Evolutionary conservation across 92 coral and sea anemone genomes (phyloP), one percentile per base, ranked within the genome.

Genomic region (Plumapathes pennacea): DNA sequence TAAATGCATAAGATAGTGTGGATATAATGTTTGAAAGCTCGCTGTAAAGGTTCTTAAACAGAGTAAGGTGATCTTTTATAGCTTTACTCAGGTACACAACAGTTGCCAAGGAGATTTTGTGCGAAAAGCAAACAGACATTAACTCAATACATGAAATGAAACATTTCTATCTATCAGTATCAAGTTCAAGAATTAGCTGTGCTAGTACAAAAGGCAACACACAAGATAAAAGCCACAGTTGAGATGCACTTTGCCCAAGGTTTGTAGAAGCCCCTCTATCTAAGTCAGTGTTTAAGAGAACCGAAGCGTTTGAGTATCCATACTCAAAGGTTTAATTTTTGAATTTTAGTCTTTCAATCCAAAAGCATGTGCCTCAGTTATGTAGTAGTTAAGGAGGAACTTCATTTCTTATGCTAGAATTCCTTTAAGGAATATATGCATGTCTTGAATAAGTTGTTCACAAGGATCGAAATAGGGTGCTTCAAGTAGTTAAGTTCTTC

Each of bases 401-500:
- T 77, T 70, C 5, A 68, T 10, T 60, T 77, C 65, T 32, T 40
- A 68, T 25, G 64, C 36, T 15, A 68, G 25, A 7, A 68, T 18
- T 1, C 84, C 84, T 25, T 77, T 72, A 2, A 77, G 41, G 24
- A 77, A 77, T 15, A 69, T 25, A 31, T 68, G 77, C 77, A 77
- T 77, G 44, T 78, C 74, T 38, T 78, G 62, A 20, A 72, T 66
- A 13, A 78, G 46, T 38, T 78, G 85, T 1, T 51, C 52, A 15
- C 71, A 67, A 9, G 74, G 71, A 40, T 77, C 60, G 45, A 77
- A 77, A 27, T 61, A 62, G 7, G 79, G 74, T 69, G 76, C 57
- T 15, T 63, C 80, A 34, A 62, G 58, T 7, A 78, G 41, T 17
- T n/a, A 10, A 36, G 72, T 52, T 33, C 65, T 69, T 7, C 15